These are phyloP conservation scores for Bubo blakistoni DNA, from an alignment of 2,113 vertebrate species.

Conservation along the genomic window DNA sequence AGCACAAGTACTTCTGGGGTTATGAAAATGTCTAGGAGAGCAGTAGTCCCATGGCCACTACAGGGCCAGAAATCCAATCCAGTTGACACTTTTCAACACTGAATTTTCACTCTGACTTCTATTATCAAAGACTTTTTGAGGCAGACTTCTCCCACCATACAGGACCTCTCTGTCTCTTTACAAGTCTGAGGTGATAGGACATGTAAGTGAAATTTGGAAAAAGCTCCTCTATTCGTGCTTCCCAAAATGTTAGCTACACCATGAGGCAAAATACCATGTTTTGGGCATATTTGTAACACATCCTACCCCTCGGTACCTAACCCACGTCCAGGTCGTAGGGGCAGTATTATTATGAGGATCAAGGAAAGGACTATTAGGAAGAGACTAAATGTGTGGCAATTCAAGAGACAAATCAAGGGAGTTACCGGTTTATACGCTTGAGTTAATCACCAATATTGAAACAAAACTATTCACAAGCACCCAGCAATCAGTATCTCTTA, in stretches of 20 bases:
- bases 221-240: not conserved
- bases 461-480: not conserved
- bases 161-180: not conserved
- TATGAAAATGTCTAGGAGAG: not conserved
- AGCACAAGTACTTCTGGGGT: not conserved
- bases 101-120: not conserved
- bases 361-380: not conserved
- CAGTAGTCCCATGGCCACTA: not conserved
- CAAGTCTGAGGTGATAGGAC: not conserved
- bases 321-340: no score
- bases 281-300: not conserved
- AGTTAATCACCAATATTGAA: not conserved
- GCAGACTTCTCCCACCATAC: not conserved
- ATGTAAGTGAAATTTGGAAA: not conserved
- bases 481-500: not conserved
- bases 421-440: not conserved
- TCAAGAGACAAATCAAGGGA: not conserved
- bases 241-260: not conserved
- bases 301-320: not conserved
- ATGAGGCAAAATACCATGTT: rapidly evolving
- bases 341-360: not conserved
- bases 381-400: not conserved
- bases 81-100: rapidly evolving
- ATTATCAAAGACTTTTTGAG: no score
- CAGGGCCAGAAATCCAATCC: not conserved